Percentiles rank a stretch among this genome's conserved stretches.
phyloP scores from a whole-genome alignment of 2,113 vertebrate genomes.

The Paradisaea rubra region DNA sequence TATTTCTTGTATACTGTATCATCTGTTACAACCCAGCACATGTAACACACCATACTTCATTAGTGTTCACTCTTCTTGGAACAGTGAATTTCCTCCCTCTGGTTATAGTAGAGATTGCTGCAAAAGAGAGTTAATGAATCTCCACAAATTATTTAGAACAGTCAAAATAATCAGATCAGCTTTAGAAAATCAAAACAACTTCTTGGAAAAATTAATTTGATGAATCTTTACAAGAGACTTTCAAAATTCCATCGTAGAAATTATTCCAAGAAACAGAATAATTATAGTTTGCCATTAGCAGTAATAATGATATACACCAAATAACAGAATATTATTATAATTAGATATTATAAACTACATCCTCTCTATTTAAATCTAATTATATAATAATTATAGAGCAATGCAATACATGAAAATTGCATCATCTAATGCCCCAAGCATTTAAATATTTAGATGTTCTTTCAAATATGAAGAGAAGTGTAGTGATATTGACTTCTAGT shows the following conservation, averaged over 20 bases:
- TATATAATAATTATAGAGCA: neutral
- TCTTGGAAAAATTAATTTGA: neutral
- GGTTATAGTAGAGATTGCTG: neutral
- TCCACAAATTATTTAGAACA: neutral
- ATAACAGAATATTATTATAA: neutral
- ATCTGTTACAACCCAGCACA: neutral
- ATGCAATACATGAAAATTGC: neutral
- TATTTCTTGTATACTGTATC: neutral
- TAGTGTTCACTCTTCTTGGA: neutral
- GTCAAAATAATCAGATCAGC: constrained; percentile 15
- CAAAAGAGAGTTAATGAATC: neutral
- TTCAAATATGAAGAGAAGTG: neutral
- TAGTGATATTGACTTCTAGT: neutral
- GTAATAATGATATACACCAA: neutral
- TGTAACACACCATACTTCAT: neutral
- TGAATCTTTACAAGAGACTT: neutral
- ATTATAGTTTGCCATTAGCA: neutral
- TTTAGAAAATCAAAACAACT: neutral
- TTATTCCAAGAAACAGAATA: neutral
- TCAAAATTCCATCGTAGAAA: neutral
- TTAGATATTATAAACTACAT: neutral
- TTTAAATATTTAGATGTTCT: neutral
- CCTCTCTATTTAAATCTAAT: neutral
- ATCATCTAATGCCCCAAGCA: neutral
- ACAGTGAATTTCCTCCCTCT: neutral